A percentile compares a stretch with the other conserved stretches of the same genome.
Evolutionary conservation across 1,140 invertebrate species (phyloP).

Genomic region (Tyrophagus putrescentiae): DNA sequence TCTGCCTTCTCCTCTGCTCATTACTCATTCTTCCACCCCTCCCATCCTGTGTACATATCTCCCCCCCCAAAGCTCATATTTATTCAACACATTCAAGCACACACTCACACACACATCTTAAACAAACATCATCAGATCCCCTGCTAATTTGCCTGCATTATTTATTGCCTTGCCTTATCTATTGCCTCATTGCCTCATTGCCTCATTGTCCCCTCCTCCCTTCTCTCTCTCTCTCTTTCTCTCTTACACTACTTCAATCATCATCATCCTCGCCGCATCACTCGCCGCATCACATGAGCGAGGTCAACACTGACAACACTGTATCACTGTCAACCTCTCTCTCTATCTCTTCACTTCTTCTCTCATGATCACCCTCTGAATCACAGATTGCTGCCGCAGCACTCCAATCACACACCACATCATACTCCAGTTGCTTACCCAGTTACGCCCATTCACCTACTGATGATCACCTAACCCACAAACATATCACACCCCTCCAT

Average conservation of each 20-base stretch:
- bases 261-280: no score
- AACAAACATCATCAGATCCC: not conserved
- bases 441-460: no score
- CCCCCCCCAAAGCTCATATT: not conserved
- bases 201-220: not conserved
- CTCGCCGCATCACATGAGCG: no score
- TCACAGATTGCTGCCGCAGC: no score
- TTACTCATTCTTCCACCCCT: not conserved
- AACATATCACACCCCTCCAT: no score
- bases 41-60: not conserved
- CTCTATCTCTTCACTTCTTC: no score
- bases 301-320: not conserved
- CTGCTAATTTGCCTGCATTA: not conserved
- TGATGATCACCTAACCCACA: no score
- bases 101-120: not conserved
- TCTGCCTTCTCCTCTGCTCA: not conserved
- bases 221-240: not conserved
- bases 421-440: no score
- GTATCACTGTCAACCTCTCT: no score
- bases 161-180: not conserved
- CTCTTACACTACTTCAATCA: not conserved
- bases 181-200: not conserved
- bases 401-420: no score
- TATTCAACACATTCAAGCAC: not conserved
- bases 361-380: no score